Percentiles rank a stretch among this genome's conserved stretches.
These are phyloP conservation scores for Emydoidea blandingii DNA, from an alignment of 2,797 vertebrate species.

Conservation along the genomic window DNA sequence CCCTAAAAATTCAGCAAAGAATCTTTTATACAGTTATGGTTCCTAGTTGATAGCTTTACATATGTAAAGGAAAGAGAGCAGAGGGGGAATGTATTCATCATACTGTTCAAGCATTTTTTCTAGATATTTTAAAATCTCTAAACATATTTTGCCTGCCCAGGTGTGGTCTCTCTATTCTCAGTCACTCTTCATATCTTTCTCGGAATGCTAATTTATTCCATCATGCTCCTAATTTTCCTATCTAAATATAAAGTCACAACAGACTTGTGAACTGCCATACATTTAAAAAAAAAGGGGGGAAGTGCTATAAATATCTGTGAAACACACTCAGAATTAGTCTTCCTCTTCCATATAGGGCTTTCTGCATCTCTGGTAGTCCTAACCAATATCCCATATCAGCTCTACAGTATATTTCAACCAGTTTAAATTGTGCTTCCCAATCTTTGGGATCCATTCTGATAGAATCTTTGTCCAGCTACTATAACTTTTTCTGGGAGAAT, in stretches of 20 bases:
- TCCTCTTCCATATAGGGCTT: slow-evolving; percentile 5
- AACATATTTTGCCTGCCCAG: neutral
- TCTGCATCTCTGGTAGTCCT: neutral
- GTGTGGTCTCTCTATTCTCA: neutral
- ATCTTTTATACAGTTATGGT: neutral
- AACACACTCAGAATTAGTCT: neutral
- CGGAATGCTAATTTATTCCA: neutral
- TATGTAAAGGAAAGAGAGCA: neutral
- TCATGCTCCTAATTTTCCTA: neutral
- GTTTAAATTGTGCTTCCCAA: neutral
- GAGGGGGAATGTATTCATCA: neutral
- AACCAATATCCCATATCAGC: neutral
- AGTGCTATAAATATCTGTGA: neutral
- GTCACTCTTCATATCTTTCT: slow-evolving; percentile 6
- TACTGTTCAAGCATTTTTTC: neutral
- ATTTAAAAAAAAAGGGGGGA: neutral
- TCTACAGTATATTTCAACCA: neutral
- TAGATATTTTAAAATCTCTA: neutral
- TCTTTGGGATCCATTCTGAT: neutral
- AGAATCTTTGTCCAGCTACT: slow-evolving; percentile 1
- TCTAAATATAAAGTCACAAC: neutral
- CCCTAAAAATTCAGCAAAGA: neutral
- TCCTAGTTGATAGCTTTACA: neutral
- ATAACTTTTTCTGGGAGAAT: neutral
- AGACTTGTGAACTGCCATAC: slow-evolving; percentile 4